Base-by-base conservation (phyloP, 2,797 vertebrate genomes). In the Eulemur albifrons region DNA sequence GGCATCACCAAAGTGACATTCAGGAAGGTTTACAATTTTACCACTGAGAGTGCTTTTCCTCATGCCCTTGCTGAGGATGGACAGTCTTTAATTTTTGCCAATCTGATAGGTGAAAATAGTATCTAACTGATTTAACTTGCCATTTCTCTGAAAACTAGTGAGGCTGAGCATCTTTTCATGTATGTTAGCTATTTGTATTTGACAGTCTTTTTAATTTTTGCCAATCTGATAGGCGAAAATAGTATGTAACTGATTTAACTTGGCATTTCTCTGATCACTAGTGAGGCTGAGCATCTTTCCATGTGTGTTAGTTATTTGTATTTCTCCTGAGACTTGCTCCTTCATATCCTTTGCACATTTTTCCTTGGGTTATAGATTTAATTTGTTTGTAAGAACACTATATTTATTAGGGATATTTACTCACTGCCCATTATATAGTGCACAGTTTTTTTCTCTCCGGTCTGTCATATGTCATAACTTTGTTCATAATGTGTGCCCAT, bases 381-480 rank as follows among this genome's bases (percentile, higher is more conserved):
- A 88, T 96, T 94, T 88, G 23, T 88, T 96, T 94, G 27, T 88
- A 95, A 77, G 35, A 93, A 61, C 7, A 50, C 45, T 63, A 3
- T 45, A 52, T 90, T 95, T 93, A 92, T 95, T 48, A 45, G 75
- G 40, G 25, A 57, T 93, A 69, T 79, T 93, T 91, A 82, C 43
- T 32, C 35, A 80, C 70, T 61, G 52, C 57, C 54, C 91, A 20
- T 91, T 94, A 82, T 54, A 79, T 43, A 93, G 43, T 93, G 1
- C 54, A 82, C 32, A 45, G 38, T 14, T 77, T 73, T 96, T 92
- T 88, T 52, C n/a, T 77, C 65, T 88, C 80, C 88, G 70, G 76
- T 95, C 63, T 96, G 93, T 77, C 50, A 70, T 89, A 88, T 93
- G 75, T 94, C 48, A 75, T 96, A 92, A 93, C 72, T 97, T 95